Percentiles rank a stretch among this genome's conserved stretches.
Evolutionary conservation across 1,140 invertebrate genomes (phyloP).

Genomic region (Papilio polyxenes): DNA sequence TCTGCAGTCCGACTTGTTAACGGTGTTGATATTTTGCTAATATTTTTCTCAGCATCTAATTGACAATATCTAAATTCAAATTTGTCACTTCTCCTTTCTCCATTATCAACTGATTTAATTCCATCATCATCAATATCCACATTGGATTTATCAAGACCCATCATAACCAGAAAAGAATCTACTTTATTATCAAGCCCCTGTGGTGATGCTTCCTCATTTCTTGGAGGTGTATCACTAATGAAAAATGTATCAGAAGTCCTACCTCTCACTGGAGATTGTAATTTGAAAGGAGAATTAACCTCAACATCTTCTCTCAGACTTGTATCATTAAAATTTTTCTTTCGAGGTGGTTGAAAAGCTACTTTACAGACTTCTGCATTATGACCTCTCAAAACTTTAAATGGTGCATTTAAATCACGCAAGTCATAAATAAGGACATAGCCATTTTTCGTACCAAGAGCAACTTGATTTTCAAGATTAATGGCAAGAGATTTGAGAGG

Average conservation of each 20-base stretch:
- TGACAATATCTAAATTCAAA: slow-evolving; percentile 60
- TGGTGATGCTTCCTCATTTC: slow-evolving; percentile 51
- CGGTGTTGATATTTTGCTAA: slow-evolving; percentile 72
- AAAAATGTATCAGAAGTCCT: slow-evolving; percentile 72
- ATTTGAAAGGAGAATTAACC: slow-evolving; percentile 52
- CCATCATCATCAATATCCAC: slow-evolving; percentile 59
- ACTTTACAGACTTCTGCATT: slow-evolving; percentile 68
- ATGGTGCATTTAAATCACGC: slow-evolving; percentile 66
- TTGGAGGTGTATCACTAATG: slow-evolving; percentile 64
- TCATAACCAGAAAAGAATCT: slow-evolving; percentile 73
- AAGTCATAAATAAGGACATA: slow-evolving; percentile 74
- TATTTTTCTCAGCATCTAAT: slow-evolving; percentile 67
- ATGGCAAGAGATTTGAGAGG: slow-evolving; percentile 73
- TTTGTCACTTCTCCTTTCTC: slow-evolving; percentile 59
- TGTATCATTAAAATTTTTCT: slow-evolving; percentile 65
- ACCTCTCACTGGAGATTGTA: slow-evolving; percentile 55
- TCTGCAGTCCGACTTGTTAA: slow-evolving; percentile 59
- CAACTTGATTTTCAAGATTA: slow-evolving; percentile 69
- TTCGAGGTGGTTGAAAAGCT: slow-evolving; percentile 70
- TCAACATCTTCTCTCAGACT: slow-evolving; percentile 73
- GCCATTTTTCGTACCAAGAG: slow-evolving; percentile 75
- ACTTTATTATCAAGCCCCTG: slow-evolving; percentile 56
- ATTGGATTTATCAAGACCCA: slow-evolving; percentile 71
- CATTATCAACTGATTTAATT: slow-evolving; percentile 59
- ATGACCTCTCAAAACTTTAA: slow-evolving; percentile 69